Conservation (phyloP, 2,113 vertebrate species). For the Ailurus styani region DNA sequence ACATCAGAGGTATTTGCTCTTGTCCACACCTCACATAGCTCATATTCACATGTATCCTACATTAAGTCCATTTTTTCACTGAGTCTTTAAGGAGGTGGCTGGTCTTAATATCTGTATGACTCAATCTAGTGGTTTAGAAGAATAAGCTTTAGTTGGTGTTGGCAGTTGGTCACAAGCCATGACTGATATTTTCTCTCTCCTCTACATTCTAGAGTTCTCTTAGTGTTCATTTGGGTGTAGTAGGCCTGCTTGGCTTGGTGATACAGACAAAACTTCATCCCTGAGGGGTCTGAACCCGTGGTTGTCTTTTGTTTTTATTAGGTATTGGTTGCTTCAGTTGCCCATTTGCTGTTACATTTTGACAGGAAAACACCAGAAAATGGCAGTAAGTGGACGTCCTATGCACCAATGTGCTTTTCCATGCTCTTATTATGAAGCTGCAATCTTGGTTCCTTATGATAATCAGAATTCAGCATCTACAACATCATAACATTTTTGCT, state of each 20-base stretch:
- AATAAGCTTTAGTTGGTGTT: not conserved
- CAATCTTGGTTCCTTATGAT: not conserved
- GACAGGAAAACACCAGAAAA: not conserved
- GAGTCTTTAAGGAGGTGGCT: not conserved
- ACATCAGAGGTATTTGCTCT: not conserved
- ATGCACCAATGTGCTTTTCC: not conserved
- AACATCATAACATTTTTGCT: not conserved
- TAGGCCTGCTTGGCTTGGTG: not conserved
- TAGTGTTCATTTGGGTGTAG: not conserved
- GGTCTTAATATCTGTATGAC: not conserved
- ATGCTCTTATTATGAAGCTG: too few species aligned
- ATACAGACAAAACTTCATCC: not conserved
- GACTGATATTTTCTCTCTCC: not conserved
- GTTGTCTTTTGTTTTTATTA: not conserved
- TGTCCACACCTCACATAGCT: not conserved
- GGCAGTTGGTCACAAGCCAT: not conserved
- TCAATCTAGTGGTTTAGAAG: not conserved
- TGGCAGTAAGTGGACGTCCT: not conserved
- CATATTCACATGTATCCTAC: not conserved
- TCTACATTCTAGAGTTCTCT: not conserved
- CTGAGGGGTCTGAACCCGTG: not conserved
- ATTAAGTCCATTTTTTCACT: not conserved
- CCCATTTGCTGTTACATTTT: not conserved
- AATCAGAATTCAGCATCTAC: not conserved
- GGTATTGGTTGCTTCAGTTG: not conserved